Base-by-base conservation (phyloP, 2,888 invertebrate species). In the Ophion obscuratus region DNA sequence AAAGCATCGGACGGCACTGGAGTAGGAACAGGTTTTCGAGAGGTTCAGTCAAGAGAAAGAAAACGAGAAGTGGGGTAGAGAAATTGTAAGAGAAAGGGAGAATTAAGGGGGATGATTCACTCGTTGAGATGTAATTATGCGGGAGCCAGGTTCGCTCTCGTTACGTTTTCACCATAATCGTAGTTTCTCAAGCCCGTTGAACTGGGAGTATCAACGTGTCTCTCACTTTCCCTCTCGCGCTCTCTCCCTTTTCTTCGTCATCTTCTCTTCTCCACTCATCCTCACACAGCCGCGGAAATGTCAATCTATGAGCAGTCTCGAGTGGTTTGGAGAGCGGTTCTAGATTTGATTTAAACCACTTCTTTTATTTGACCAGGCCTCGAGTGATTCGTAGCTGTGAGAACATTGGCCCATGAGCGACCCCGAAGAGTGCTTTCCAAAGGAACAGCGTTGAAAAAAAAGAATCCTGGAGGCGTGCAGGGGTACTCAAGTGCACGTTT, bases 341-440 rank as follows among this genome's bases (percentile, higher is more conserved):
- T 67, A 68, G 84, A 76, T 76, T 86, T 84, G 81, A 86, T 86
- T 84, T 78, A 86, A 84, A 81, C 70, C 81, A 70, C 74, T 86
- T 73, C 78, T 84, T 84, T 84, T 81, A 84, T 81, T 86, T 74
- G 86, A 79, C 67, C 74, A 74, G 59, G 77, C 84, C 81, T 83
- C 81, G 31, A 67, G 59, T 24, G 67, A 40, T 36, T 77, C 66
- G 57, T 67, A 9, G 59, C 27, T 40, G 73, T 31, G 67, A 20
- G 73, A 68, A 78, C 59, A 81, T 84, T 77, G 77, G 81, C 68
- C 47, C 64, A 27, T 71, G 57, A 70, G 81, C 67, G 47, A 77
- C 71, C 75, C 57, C 57, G 62, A 31, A 70, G 64, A 70, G 68
- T 53, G 68, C 40, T 80, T 80, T 67, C 44, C 77, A 59, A 81